Percentiles rank a stretch among this genome's conserved stretches.
Evolutionary conservation across 2,888 invertebrate species (phyloP).

Genomic region (Oligia latruncula): DNA sequence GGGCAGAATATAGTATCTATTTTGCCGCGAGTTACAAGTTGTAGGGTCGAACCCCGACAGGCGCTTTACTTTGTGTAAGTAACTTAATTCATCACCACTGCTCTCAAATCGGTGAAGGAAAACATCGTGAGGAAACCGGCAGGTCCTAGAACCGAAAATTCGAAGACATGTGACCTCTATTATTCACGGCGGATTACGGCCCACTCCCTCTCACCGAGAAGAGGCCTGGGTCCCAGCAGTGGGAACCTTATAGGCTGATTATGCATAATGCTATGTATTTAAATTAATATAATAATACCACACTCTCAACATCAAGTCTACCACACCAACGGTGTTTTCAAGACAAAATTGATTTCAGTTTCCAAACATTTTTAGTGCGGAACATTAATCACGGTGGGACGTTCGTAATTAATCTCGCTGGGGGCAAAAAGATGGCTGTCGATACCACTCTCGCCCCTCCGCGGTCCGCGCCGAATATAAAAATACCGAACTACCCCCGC

Average conservation of each 20-base stretch:
- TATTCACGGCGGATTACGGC: no score
- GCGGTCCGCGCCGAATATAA: conserved; percentile 60
- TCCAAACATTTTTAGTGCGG: conserved; percentile 73
- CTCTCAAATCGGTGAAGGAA: no score
- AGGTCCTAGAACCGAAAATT: no score
- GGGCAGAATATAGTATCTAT: no score
- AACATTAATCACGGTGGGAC: conserved; percentile 78
- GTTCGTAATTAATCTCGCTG: conserved; percentile 80
- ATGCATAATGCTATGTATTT: conserved; percentile 1
- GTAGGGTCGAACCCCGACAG: no score
- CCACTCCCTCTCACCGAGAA: no score
- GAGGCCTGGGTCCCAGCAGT: no score
- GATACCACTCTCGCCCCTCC: conserved; percentile 72
- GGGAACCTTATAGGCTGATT: neutral
- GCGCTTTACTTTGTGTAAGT: no score
- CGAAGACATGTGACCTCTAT: no score
- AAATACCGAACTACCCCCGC: conserved; percentile 41
- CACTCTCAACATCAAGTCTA: neutral
- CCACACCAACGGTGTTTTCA: conserved; percentile 51
- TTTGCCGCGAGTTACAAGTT: no score
- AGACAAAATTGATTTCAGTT: conserved; percentile 76
- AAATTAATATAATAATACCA: neutral
- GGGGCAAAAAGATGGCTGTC: conserved; percentile 78
- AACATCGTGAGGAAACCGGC: no score
- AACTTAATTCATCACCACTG: no score